Base-by-base conservation (phyloP, 2,797 vertebrate species). In the Borostomias antarcticus region DNA sequence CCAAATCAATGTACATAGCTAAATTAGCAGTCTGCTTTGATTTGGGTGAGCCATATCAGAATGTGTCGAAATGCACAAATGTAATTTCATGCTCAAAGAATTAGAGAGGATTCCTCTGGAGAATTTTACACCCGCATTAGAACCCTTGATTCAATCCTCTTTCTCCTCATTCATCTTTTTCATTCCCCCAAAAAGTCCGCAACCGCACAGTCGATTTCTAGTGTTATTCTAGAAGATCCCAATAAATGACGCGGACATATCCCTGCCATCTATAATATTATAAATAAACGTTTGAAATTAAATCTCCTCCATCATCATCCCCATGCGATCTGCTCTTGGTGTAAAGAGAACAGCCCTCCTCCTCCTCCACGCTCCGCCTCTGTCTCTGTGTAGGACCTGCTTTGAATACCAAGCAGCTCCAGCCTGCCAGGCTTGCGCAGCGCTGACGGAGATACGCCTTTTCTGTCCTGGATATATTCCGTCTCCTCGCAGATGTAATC, bases 391-490 rank as follows among this genome's bases (percentile, higher is more conserved):
- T 60, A 29, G 62, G 74, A 73, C 84, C 81, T 86, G 89, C 91
- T 77, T 48, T 48, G 91, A 91, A 92, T 93, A 91, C 77, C 81
- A 92, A 93, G 85, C 80, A 91, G 80, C 54, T 74, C 58, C 43
- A 1, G 28, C 51, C 13, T 21, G 63, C 17, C 23, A 47, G 26
- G 19, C 23, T 13, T 23, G 35, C 15, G 11, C 35, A 21, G 51
- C 50, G 25, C 62, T 80, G 69, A 79, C n/a, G n/a, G n/a, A n/a
- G n/a, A n/a, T n/a, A n/a, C n/a, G 69, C 75, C 3, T 8, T 10
- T 25, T 19, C 4, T 9, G 23, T 4, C 63, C 72, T 64, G 73
- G 13, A 26, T 54, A 26, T 66, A 82, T 79, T 76, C 77, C 75
- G 59, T 68, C 72, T 78, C 64, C 45, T 70, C 28, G 15, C 53